These are phyloP conservation scores for Andrena marginata DNA, from an alignment of 2,888 invertebrate genomes.

Conservation along the genomic window DNA sequence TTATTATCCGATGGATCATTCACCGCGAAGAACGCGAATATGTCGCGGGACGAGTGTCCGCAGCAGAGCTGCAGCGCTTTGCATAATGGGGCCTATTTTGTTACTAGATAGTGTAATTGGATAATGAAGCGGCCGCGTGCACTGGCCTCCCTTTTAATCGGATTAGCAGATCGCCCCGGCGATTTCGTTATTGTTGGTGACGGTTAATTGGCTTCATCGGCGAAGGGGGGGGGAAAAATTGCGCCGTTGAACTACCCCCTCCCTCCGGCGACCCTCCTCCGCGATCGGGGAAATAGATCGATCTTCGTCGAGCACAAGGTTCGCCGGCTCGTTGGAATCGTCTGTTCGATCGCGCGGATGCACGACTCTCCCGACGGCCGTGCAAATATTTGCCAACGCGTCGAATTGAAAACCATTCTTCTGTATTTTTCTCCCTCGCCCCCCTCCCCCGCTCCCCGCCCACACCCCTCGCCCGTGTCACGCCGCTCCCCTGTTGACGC, in stretches of 20 bases:
- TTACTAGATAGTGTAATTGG: slow-evolving; percentile 24
- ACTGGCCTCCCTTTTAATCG: slow-evolving; percentile 28
- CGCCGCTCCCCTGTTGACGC: neutral
- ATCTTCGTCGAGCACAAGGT: slow-evolving; percentile 4
- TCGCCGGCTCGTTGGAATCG: slow-evolving; percentile 3
- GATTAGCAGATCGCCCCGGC: slow-evolving; percentile 28
- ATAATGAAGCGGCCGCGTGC: slow-evolving; percentile 34
- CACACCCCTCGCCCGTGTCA: neutral
- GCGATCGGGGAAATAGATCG: slow-evolving; percentile 35
- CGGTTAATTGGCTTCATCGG: slow-evolving; percentile 39
- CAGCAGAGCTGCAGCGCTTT: neutral
- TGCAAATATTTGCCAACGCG: slow-evolving; percentile 55
- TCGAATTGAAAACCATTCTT: slow-evolving; percentile 55
- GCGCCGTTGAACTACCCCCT: neutral
- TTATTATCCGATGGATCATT: too few relatives aligned
- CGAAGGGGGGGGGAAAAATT: slow-evolving; percentile 34
- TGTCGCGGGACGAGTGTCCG: neutral
- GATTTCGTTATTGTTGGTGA: slow-evolving; percentile 19
- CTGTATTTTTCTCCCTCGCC: slow-evolving; percentile 27
- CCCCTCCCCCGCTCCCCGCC: too few relatives aligned
- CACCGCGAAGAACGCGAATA: neutral
- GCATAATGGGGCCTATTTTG: slow-evolving; percentile 22
- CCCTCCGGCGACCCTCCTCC: neutral
- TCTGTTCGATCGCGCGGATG: slow-evolving; percentile 22
- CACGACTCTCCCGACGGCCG: slow-evolving; percentile 25